Conservation (phyloP, 1,140 invertebrate species). For the Leptonema lineaticorne region DNA sequence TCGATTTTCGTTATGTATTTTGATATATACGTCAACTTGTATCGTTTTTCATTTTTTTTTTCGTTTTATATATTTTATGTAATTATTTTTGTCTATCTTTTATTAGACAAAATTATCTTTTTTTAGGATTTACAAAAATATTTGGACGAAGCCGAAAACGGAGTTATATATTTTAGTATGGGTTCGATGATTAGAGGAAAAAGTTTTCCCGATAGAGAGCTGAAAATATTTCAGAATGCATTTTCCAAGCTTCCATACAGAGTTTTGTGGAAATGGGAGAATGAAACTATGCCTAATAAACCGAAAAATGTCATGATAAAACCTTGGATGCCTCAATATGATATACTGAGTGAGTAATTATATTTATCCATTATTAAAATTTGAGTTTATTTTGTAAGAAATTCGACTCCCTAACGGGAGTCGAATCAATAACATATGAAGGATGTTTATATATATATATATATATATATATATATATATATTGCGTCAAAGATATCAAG, state of each 20-base stretch:
- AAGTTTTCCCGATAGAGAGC: conserved; percentile 50
- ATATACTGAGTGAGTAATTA: conserved; percentile 56
- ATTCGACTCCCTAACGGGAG: no score
- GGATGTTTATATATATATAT: no score
- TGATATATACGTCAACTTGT: no score
- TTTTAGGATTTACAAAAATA: conserved; percentile 61
- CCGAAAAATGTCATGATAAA: conserved; percentile 59
- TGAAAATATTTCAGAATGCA: conserved; percentile 54
- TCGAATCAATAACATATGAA: no score
- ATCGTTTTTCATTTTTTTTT: no score
- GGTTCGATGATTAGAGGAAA: conserved; percentile 58
- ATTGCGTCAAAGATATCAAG: no score
- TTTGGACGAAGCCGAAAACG: conserved; percentile 60
- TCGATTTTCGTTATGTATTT: no score
- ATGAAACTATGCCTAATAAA: conserved; percentile 50
- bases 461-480: no score
- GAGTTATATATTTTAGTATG: conserved; percentile 65
- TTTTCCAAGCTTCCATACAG: conserved; percentile 59
- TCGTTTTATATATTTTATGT: not conserved
- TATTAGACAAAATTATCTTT: conserved; percentile 23
- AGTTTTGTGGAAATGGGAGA: conserved; percentile 66
- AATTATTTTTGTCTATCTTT: not conserved
- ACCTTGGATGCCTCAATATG: conserved; percentile 66
- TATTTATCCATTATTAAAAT: no score
- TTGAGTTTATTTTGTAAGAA: no score